phyloP scores from a whole-genome alignment of 2,888 invertebrate genomes.

The Dynastes tityus region DNA sequence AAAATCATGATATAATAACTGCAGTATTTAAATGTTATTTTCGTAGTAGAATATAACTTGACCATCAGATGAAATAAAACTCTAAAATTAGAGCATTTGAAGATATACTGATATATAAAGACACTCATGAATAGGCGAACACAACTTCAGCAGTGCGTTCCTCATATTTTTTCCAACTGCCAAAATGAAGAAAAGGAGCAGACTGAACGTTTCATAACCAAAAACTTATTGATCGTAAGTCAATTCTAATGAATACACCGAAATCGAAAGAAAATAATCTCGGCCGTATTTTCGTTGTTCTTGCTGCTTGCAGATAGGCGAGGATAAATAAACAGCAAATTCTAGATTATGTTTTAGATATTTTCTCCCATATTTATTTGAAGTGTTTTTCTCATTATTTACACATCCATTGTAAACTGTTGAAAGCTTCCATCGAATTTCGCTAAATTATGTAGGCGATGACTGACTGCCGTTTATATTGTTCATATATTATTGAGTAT shows the following conservation, averaged over 20 bases:
- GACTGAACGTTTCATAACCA: neutral
- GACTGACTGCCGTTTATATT: conserved; percentile 33
- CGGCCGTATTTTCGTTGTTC: conserved; percentile 1
- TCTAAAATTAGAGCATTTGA: neutral
- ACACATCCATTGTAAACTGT: conserved; percentile 9
- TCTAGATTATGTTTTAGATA: conserved; percentile 26
- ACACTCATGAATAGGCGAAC: neutral
- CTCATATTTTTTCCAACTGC: conserved; percentile 5
- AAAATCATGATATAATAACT: no score
- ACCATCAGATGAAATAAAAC: neutral
- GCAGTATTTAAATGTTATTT: no score
- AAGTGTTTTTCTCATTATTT: conserved; percentile 17
- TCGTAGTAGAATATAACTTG: no score
- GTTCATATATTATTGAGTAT: conserved; percentile 31
- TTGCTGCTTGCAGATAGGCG: neutral
- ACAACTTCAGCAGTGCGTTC: neutral
- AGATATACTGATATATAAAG: neutral
- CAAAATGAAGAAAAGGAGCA: neutral
- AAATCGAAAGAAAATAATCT: conserved; percentile 18
- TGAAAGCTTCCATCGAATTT: conserved; percentile 21
- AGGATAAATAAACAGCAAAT: conserved; percentile 32
- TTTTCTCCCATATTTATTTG: conserved; percentile 26
- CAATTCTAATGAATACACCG: conserved; percentile 19
- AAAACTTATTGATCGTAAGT: conserved; percentile 27
- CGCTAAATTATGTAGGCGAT: conserved; percentile 26